Conservation (phyloP, 2,113 vertebrate species). For the Nematolebias whitei region DNA sequence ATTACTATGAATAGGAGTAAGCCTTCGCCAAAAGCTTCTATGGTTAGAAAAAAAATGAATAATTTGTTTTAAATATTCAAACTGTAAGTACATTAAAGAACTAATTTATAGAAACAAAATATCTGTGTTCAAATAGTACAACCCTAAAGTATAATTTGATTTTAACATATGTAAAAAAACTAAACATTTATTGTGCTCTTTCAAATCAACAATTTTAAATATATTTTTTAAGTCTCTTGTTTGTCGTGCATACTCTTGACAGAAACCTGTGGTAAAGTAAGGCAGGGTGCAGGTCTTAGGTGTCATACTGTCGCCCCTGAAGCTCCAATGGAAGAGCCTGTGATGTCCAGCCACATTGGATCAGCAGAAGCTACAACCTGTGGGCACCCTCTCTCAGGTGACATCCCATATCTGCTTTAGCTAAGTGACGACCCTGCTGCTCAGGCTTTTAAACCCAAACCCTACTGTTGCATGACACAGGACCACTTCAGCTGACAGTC, state of each 20-base stretch:
- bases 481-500: constrained; percentile 6
- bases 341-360: constrained; percentile 77
- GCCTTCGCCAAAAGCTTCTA: constrained; percentile 31
- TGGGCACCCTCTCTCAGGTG: constrained; percentile 70
- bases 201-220: not conserved
- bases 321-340: constrained; percentile 65
- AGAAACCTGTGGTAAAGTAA: constrained; percentile 34
- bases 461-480: constrained; percentile 1
- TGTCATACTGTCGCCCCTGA: constrained; percentile 59
- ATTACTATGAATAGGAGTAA: constrained; percentile 63
- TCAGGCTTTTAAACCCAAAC: constrained; percentile 21
- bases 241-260: constrained; percentile 40
- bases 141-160: too few species aligned
- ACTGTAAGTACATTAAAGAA: too few species aligned
- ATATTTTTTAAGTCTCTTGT: constrained; percentile 1
- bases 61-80: too few species aligned
- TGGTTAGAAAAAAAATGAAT: constrained; percentile 19
- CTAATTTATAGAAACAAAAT: too few species aligned
- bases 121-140: too few species aligned
- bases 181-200: too few species aligned
- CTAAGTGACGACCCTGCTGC: constrained; percentile 56
- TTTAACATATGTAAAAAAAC: too few species aligned
- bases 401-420: constrained; percentile 67
- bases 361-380: constrained; percentile 65
- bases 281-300: constrained; percentile 56